Percentiles rank a stretch among this genome's conserved stretches.
phyloP scores from a whole-genome alignment of 2,113 vertebrate species.

The Aplodontia rufa region DNA sequence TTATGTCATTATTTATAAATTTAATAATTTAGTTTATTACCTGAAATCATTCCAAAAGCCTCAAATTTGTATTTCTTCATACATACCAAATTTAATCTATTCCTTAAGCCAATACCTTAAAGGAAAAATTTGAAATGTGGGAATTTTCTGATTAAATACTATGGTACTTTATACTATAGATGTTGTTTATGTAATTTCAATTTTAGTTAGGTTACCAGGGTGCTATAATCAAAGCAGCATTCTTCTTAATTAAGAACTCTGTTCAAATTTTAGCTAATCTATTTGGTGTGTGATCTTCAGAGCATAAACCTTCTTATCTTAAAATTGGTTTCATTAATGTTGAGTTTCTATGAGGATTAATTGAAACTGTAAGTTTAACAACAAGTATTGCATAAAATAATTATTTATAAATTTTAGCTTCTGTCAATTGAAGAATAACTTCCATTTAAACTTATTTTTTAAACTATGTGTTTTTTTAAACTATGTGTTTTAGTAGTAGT shows the following conservation, averaged over 20 bases:
- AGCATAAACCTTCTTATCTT: neutral
- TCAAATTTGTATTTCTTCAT: neutral
- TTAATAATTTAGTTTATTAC: neutral
- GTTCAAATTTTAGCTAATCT: neutral
- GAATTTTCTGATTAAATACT: neutral
- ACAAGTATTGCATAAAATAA: neutral
- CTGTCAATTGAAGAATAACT: neutral
- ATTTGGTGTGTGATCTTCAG: neutral
- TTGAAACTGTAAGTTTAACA: neutral
- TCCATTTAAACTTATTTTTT: neutral
- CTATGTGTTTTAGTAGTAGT: neutral
- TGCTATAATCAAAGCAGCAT: neutral
- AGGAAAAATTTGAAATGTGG: neutral
- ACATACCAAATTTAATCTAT: neutral
- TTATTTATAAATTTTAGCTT: neutral
- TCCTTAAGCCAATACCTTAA: neutral
- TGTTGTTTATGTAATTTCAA: neutral
- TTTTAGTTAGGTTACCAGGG: neutral
- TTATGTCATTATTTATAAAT: neutral
- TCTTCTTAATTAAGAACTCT: neutral
- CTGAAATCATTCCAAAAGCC: neutral
- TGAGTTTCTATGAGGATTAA: neutral
- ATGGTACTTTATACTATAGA: neutral
- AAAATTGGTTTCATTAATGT: neutral
- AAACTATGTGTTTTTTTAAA: neutral